Conservation (phyloP, 2,113 vertebrate genomes). For the Baryphthengus martii region DNA sequence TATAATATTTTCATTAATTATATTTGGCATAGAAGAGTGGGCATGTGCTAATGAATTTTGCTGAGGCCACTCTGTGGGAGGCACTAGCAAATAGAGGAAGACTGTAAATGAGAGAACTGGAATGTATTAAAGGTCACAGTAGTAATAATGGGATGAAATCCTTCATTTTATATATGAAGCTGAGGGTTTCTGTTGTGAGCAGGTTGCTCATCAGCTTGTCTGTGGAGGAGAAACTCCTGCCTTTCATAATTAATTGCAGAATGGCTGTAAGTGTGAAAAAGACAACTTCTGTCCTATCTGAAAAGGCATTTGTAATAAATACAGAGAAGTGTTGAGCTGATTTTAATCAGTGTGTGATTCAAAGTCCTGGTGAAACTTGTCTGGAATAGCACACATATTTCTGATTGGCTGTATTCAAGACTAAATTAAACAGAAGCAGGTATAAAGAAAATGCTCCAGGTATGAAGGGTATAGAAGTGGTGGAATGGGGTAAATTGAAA, state of each 20-base stretch:
- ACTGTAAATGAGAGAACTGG: neutral
- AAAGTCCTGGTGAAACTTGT: neutral
- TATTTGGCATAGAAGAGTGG: neutral
- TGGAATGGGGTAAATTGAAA: neutral
- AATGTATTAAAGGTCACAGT: neutral
- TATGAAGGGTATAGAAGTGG: neutral
- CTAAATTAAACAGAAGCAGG: neutral
- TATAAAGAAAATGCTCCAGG: neutral
- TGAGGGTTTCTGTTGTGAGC: neutral
- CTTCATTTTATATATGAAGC: neutral
- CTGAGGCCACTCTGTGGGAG: neutral
- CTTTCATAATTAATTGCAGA: neutral
- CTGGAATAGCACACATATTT: neutral
- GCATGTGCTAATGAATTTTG: neutral
- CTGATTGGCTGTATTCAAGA: neutral
- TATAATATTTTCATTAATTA: constrained; percentile 27
- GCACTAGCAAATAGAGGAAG: neutral
- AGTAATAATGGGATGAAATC: neutral
- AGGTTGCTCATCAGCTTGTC: neutral
- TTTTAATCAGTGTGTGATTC: neutral
- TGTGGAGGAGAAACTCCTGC: neutral
- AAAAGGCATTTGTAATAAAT: neutral
- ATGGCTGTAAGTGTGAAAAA: neutral
- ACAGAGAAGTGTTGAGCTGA: neutral
- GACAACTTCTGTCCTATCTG: neutral